These are phyloP conservation scores for Dendronephthya gigantea DNA, from an alignment of 64 coral and sea anemone species.

Conservation along the genomic window DNA sequence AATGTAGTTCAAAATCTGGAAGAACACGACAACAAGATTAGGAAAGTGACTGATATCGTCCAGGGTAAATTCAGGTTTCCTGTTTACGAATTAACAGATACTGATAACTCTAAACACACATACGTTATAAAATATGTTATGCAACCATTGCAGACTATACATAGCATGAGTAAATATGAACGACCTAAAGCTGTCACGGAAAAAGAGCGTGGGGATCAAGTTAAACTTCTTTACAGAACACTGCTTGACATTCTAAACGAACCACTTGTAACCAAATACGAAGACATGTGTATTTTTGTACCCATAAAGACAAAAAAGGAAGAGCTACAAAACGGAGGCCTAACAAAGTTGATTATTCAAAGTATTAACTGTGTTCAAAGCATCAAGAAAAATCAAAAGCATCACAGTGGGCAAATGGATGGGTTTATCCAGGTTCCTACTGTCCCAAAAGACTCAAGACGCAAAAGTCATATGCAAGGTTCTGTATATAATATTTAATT, in stretches of 20 bases:
- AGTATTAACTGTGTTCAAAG: not conserved
- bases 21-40: not conserved
- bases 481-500: no score
- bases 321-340: not conserved
- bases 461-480: no score
- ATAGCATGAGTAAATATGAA: not conserved
- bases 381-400: not conserved
- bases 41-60: not conserved
- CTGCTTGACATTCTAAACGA: not conserved
- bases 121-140: not conserved
- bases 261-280: not conserved
- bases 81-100: not conserved
- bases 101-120: not conserved
- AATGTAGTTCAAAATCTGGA: not conserved
- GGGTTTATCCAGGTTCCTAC: no score
- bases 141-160: not conserved
- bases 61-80: not conserved
- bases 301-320: not conserved
- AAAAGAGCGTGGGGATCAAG: not conserved
- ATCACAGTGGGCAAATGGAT: no score
- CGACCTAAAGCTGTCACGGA: not conserved
- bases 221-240: not conserved
- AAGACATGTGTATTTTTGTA: not conserved
- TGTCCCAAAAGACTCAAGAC: no score
- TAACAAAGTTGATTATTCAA: not conserved